phyloP scores from a whole-genome alignment of 2,888 invertebrate genomes.

The Rhingia campestris region DNA sequence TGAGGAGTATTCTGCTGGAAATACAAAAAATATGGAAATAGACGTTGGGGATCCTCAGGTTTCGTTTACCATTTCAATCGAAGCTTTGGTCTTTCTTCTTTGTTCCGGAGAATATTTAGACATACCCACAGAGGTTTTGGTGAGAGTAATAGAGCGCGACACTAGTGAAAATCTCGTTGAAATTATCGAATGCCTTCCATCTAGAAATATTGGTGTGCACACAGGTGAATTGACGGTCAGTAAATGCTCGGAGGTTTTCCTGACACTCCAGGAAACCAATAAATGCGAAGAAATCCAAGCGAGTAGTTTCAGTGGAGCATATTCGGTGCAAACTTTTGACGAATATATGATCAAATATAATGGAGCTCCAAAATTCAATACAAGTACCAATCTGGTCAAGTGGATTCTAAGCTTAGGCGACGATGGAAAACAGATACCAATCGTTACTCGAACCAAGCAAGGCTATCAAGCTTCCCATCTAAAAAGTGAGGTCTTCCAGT shows the following conservation, averaged over 20 bases:
- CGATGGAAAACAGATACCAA: constrained; percentile 9
- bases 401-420: constrained; percentile 45
- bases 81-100: constrained; percentile 78
- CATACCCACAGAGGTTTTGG: constrained; percentile 77
- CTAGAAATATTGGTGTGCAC: constrained; percentile 78
- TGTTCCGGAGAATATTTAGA: constrained; percentile 78
- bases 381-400: neutral
- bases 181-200: constrained; percentile 78
- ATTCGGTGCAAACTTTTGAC: neutral
- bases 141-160: constrained; percentile 54
- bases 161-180: constrained; percentile 72
- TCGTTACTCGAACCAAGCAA: constrained; percentile 18
- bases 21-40: too few relatives aligned
- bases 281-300: constrained; percentile 20
- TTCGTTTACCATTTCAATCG: constrained; percentile 75
- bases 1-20: constrained; percentile 9
- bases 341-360: constrained; percentile 1
- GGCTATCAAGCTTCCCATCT: neutral
- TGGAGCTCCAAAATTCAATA: too few relatives aligned
- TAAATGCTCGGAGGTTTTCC: constrained; percentile 20
- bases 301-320: constrained; percentile 2
- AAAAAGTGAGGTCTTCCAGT: constrained; percentile 30
- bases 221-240: constrained; percentile 76
- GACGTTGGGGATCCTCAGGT: too few relatives aligned
- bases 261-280: neutral